Base-by-base conservation (phyloP, 1,140 invertebrate genomes). In the Hormaphis cornu region DNA sequence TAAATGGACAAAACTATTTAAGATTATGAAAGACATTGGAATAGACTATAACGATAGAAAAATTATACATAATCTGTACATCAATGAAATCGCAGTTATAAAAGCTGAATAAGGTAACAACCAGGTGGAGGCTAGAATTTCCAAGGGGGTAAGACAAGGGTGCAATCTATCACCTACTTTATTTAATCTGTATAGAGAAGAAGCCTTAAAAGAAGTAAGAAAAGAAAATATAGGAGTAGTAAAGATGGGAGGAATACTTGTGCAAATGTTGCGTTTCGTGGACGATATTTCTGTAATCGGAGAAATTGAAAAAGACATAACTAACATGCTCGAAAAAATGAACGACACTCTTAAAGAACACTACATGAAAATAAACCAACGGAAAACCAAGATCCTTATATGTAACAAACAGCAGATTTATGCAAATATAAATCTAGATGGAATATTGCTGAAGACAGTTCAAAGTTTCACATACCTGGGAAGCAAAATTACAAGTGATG, bases 131-230 rank as follows among this genome's bases (percentile, higher is more conserved):
- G 66, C 20, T 26, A 53, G 30, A 26, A 69, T 69, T 52, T 26
- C n/a, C 10, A 69, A 53, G 46, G 66, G 66, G 46, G 66, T 50
- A 40, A 52, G 66, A 52, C 42, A 69, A 69, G 44, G 66, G n/a
- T n/a, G n/a, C n/a, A n/a, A n/a, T n/a, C n/a, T n/a, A n/a, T n/a
- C n/a, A n/a, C n/a, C n/a, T n/a, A n/a, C n/a, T n/a, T n/a, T n/a
- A n/a, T n/a, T n/a, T n/a, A n/a, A n/a, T n/a, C n/a, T n/a, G n/a
- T n/a, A 46, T 46, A 46, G 5, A 46, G 42, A 46, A 46, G n/a
- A 46, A 46, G 42, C 42, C 42, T 46, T 46, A n/a, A n/a, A n/a
- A n/a, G n/a, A n/a, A n/a, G n/a, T n/a, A n/a, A n/a, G n/a, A n/a
- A n/a, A n/a, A n/a, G n/a, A 46, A 46, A 46, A 46, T n/a, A 46